Evolutionary conservation across 2,113 vertebrate species (phyloP), one percentile per base, ranked within the genome.

Genomic region (Mormoops blainvillei): DNA sequence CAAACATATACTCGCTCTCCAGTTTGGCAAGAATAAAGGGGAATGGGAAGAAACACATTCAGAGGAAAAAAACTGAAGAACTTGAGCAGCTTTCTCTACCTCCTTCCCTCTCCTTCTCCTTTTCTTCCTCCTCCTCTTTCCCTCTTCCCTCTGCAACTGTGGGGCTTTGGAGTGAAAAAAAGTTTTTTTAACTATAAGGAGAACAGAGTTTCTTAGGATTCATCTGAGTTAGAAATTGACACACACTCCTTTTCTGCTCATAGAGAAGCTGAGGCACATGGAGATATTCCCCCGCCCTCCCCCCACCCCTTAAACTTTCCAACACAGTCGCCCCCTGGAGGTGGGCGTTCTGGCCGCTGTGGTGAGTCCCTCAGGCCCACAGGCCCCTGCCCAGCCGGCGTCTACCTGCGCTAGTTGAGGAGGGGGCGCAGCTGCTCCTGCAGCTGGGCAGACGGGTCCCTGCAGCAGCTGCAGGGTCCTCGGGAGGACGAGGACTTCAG

Each of bases 371-470:
- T 12, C 22, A 9, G 45, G 73, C 13, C 28, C 28, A 0, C 33
- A 1, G 45, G 26, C 18, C 16, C 16, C 15, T 0, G 2, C 13
- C 67, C 15, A 0, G 48, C 48, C 41, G 24, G 1, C 8, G 26
- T 31, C 43, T 4, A 4, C 45, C 74, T 28, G 2, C 36, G 63
- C 84, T 19, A 45, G 48, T 48, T 33, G 50, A n/a, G 52, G 43
- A 38, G 33, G 10, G 31, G 28, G 45, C 54, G 31, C 0, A 14
- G 20, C 24, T 5, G 48, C 26, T 15, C 50, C 74, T 43, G 68
- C 54, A 20, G 33, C 73, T 76, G 71, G 82, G 43, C n/a, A 22
- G 33, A 31, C 0, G 1, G 52, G 4, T 12, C 15, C 26, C 5
- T 5, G 0, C 24, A 68, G 68, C 80, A 31, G 41, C 78, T 71